Evolutionary conservation across 2,888 invertebrate genomes (phyloP), one percentile per base, ranked within the genome.

Genomic region (Phlogophora meticulosa): DNA sequence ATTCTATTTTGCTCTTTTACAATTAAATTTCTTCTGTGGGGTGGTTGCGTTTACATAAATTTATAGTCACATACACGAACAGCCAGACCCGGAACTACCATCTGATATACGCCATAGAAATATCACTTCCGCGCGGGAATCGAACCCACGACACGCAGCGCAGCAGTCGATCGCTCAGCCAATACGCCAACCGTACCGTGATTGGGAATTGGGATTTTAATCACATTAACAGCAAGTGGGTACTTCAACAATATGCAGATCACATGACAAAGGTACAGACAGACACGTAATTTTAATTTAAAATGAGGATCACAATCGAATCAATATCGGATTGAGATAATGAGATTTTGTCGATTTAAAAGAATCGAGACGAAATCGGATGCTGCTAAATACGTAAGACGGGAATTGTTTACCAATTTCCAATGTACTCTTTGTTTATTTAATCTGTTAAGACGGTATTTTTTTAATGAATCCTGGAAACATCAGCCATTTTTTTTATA

Each of bases 321-420:
- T 73, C 74, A 38, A 66, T 55, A 61, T 49, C 66, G 36, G 48
- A 76, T 66, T 51, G 43, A 61, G 56, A 65, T 81, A 77, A 81
- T 81, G 64, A 72, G 81, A 79, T 79, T 78, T 53, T 64, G 32
- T n/a, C 45, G 56, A 70, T 72, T 76, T 68, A 68, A 69, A 70
- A 59, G 49, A 66, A 66, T 64, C 20, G 42, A 32, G 52, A 65
- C 32, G 64, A 61, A 64, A 71, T 80, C 51, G 40, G 56, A 66
- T 58, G 20, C 55, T 67, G 17, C 38, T 61, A 43, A 62, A 57
- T 55, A 65, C 36, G 17, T 36, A 60, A 15, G 7, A 43, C 32
- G 28, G 38, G 9, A 24, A 63, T 59, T 79, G 11, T 46, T 61
- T 24, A n/a, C n/a, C n/a, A n/a, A 17, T n/a, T 7, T 56, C 24